phyloP scores from a whole-genome alignment of 2,888 invertebrate genomes.

The Eledone cirrhosa region DNA sequence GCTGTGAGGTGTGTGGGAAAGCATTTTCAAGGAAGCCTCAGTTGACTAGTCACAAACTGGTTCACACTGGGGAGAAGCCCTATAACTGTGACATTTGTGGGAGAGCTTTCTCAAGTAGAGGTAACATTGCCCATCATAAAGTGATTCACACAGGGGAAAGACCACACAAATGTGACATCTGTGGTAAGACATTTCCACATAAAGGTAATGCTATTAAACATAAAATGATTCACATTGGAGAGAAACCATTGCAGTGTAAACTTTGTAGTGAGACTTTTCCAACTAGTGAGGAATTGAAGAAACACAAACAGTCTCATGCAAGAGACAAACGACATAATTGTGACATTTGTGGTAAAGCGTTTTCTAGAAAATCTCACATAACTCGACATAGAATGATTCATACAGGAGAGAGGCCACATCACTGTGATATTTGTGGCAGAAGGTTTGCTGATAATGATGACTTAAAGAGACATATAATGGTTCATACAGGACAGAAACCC shows the following conservation, averaged over 20 bases:
- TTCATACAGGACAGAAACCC: conserved; percentile 8
- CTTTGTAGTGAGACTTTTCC: conserved; percentile 38
- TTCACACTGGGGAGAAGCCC: too few species aligned
- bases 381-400: neutral
- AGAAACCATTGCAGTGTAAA: conserved; percentile 38
- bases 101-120: too few species aligned
- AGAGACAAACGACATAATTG: neutral
- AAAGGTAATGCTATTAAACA: conserved; percentile 25
- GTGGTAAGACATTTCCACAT: too few species aligned
- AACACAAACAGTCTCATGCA: neutral
- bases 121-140: too few species aligned
- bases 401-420: conserved; percentile 11
- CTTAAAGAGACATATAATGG: neutral
- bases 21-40: too few species aligned
- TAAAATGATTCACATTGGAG: conserved; percentile 34
- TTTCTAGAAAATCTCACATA: conserved; percentile 5
- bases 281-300: neutral
- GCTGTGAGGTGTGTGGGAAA: too few species aligned
- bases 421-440: neutral
- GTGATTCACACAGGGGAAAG: too few species aligned
- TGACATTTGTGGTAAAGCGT: conserved; percentile 4
- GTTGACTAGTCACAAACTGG: too few species aligned
- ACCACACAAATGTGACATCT: too few species aligned
- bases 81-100: too few species aligned
- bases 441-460: neutral